Evolutionary conservation across 92 coral and sea anemone species (phyloP), one percentile per base, ranked within the genome.

Genomic region (Parazoanthus darwini): DNA sequence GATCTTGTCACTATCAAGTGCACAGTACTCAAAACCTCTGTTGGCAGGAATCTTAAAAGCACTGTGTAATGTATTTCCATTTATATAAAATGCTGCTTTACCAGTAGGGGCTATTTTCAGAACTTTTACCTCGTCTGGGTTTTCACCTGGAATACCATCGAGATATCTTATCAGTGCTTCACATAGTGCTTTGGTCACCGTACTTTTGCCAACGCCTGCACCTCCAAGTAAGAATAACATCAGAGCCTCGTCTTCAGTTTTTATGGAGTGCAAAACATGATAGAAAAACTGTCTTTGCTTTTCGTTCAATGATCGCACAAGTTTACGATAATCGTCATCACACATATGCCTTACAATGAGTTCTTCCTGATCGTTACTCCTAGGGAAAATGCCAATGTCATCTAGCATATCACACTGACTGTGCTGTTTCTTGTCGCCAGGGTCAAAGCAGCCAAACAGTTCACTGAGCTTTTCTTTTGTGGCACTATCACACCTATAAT

Each of bases 21-120:
- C 5, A 74, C 91, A 81, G 33, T 93, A 93, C 22, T 89, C 82
- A 75, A 92, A 90, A 6, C 93, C 93, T 79, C 68, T 88, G 54
- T 88, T 88, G 59, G 92, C 92, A 37, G 95, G 95, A 33, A 92
- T 70, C 89, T 90, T 92, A 87, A 92, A 92, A 36, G 90, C 74
- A 11, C 88, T 38, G 63, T 87, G 90, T 20, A 87, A 82, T 11
- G 90, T 87, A 33, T 87, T 87, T 78, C 87, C 88, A 8, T 81
- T 88, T 3, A 91, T 93, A 76, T 91, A 88, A 80, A 91, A 90
- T 20, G 89, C 94, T 56, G 92, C 93, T 77, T 91, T 91, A 2
- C 93, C 91, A 20, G 91, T 92, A 29, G 95, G 94, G 36, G 97
- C 95, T 86, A 75, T n/a, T 59, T 71, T 94, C 14, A 92, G 20